Evolutionary conservation across 2,797 vertebrate genomes (phyloP).

Genomic region (Hydrophis major): DNA sequence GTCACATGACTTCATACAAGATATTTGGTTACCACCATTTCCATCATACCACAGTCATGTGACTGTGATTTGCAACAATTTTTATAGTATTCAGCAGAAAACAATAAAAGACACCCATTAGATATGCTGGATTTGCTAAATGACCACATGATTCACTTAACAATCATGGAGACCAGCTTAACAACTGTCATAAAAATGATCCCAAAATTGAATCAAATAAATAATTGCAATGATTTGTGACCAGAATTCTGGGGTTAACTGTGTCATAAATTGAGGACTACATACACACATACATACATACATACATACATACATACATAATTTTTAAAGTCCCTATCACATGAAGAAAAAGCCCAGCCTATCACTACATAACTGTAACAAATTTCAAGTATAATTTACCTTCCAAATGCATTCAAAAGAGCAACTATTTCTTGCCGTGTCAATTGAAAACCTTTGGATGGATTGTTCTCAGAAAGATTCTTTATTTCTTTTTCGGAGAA

Average conservation of each 20-base stretch:
- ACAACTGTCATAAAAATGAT: not conserved
- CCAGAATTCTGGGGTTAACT: not conserved
- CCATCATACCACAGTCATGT: not conserved
- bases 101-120: not conserved
- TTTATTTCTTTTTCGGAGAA: conserved; percentile 96
- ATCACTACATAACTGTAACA: not conserved
- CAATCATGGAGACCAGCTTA: not conserved
- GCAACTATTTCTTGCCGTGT: conserved; percentile 93
- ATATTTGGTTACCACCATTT: not conserved
- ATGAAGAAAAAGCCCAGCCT: not conserved
- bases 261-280: not conserved
- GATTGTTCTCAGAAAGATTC: conserved; percentile 86
- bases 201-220: not conserved
- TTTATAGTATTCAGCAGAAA: not conserved
- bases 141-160: not conserved
- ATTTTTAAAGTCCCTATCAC: not conserved
- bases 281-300: not conserved
- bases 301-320: too few species aligned
- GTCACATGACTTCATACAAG: not conserved
- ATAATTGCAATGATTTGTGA: not conserved
- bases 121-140: not conserved
- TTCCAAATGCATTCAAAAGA: conserved; percentile 87
- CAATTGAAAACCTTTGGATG: conserved; percentile 92
- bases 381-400: conserved; percentile 68
- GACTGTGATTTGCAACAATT: not conserved